Conservation (phyloP, 2,113 vertebrate genomes). For the Poecilia latipinna region DNA sequence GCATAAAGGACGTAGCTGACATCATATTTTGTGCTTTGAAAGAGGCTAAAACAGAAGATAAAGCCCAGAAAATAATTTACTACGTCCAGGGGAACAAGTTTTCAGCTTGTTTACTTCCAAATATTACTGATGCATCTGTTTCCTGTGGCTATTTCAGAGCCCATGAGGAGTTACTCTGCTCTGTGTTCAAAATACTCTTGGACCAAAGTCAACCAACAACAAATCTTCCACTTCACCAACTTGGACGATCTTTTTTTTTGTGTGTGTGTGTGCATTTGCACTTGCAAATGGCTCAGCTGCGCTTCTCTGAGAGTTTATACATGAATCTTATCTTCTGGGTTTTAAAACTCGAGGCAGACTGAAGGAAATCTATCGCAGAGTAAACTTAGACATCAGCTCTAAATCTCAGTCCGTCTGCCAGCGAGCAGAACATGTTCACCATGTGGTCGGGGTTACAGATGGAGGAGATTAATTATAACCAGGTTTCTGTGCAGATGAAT, state of each 20-base stretch:
- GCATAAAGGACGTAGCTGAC: no score
- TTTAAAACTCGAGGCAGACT: background rate
- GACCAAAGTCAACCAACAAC: background rate
- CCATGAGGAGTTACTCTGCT: background rate
- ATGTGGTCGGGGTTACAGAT: background rate
- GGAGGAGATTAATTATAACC: no score
- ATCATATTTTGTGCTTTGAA: no score
- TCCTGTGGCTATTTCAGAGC: background rate
- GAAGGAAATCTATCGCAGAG: background rate
- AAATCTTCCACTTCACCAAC: background rate
- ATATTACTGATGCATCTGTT: background rate
- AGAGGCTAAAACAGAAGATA: no score
- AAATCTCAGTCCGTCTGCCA: background rate
- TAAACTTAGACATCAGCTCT: background rate
- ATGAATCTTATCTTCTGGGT: background rate
- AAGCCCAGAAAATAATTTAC: no score
- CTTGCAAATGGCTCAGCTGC: background rate
- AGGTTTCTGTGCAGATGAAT: background rate
- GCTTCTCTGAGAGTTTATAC: background rate
- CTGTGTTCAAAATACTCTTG: background rate
- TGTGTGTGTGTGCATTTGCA: background rate
- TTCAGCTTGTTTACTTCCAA: background rate
- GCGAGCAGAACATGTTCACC: background rate
- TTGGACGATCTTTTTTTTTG: background rate
- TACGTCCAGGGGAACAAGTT: no score